Evolutionary conservation across 37 sponge, comb jelly and placozoan species (phyloP).

Genomic region (Ephydatia muelleri): DNA sequence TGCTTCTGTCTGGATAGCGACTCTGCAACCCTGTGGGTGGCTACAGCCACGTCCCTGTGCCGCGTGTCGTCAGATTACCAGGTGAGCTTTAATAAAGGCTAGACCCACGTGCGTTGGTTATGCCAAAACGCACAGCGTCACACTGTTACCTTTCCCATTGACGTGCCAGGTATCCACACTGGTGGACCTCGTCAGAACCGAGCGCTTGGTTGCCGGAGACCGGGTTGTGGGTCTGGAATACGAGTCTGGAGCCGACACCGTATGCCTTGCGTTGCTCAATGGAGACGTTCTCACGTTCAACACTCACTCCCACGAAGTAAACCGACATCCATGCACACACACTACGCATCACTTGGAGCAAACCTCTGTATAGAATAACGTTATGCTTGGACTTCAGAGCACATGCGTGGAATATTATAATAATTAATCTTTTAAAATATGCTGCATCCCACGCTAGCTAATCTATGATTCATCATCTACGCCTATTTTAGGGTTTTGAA

Average conservation of each 20-base stretch:
- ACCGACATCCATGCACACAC: not conserved
- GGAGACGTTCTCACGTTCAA: slow-evolving; percentile 76
- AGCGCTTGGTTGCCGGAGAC: slow-evolving; percentile 53
- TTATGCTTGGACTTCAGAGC: too few relatives aligned
- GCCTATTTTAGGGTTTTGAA: too few relatives aligned
- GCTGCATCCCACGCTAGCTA: too few relatives aligned
- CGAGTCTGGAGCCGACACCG: slow-evolving; percentile 66
- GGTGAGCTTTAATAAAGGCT: slow-evolving; percentile 4
- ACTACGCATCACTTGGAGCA: too few relatives aligned
- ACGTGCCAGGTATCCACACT: not conserved
- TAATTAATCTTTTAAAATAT: too few relatives aligned
- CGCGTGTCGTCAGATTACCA: slow-evolving; percentile 14
- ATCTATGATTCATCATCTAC: too few relatives aligned
- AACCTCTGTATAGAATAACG: too few relatives aligned
- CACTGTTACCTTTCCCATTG: not conserved
- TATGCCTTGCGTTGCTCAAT: slow-evolving; percentile 74
- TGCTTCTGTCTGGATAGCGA: slow-evolving; percentile 65
- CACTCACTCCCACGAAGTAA: slow-evolving; percentile 46
- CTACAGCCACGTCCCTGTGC: slow-evolving; percentile 28
- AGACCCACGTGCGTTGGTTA: not conserved
- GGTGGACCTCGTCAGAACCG: slow-evolving; percentile 1
- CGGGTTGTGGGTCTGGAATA: slow-evolving; percentile 62
- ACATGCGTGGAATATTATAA: too few relatives aligned
- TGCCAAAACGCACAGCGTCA: too few relatives aligned
- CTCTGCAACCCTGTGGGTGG: slow-evolving; percentile 59